phyloP scores from a whole-genome alignment of 2,888 invertebrate genomes.

The Eumerus sabulonum region DNA sequence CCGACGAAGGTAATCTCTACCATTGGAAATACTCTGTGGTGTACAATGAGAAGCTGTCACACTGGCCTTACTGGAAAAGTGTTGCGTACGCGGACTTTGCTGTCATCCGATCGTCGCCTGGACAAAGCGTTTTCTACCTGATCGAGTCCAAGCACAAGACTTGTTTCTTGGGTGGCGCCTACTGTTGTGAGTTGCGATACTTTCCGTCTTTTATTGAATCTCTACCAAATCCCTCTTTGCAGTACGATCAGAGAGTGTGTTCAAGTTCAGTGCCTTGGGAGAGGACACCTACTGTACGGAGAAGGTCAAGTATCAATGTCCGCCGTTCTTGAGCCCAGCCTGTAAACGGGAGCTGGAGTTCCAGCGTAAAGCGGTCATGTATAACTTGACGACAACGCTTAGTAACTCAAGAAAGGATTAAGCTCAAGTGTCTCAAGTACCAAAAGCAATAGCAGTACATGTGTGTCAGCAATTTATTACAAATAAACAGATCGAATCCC shows the following conservation, averaged over 20 bases:
- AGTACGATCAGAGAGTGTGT: constrained; percentile 84
- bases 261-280: constrained; percentile 80
- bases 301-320: constrained; percentile 82
- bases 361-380: constrained; percentile 77
- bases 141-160: constrained; percentile 83
- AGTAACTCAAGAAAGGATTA: constrained; percentile 61
- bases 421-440: neutral
- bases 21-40: constrained; percentile 85
- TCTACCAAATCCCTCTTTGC: constrained; percentile 39
- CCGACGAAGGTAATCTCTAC: constrained; percentile 84
- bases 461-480: no score
- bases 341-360: constrained; percentile 81
- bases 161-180: constrained; percentile 81
- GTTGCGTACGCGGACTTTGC: constrained; percentile 82
- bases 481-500: no score
- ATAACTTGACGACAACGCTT: constrained; percentile 76
- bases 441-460: no score
- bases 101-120: constrained; percentile 80
- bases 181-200: constrained; percentile 81
- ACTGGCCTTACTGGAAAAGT: constrained; percentile 83
- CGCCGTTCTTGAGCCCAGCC: constrained; percentile 80
- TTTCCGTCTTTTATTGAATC: neutral
- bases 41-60: constrained; percentile 83
- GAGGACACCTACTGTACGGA: constrained; percentile 81
- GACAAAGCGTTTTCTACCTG: constrained; percentile 79